A percentile compares a stretch with the other conserved stretches of the same genome.
Conservation (phyloP, 2,113 vertebrate genomes). For the Willisornis vidua region DNA sequence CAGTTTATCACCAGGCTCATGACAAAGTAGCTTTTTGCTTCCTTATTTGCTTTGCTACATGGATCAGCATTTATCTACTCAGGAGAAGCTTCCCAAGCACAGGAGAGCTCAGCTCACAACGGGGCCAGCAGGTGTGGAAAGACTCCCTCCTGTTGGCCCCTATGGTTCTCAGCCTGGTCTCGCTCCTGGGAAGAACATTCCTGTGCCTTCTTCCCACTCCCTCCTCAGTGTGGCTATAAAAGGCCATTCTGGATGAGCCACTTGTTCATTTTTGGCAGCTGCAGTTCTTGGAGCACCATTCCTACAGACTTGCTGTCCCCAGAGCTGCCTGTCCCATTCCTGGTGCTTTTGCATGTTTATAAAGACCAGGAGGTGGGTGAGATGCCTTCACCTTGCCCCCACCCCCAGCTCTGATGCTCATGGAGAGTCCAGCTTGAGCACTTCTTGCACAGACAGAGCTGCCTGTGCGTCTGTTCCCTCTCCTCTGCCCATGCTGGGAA, state of each 20-base stretch:
- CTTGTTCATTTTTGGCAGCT: not conserved
- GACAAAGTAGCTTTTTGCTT: not conserved
- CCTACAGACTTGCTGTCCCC: not conserved
- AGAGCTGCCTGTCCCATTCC: not conserved
- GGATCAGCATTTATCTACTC: not conserved
- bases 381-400: not conserved
- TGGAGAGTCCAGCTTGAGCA: not conserved
- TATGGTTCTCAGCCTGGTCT: not conserved
- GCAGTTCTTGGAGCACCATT: not conserved
- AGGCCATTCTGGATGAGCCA: not conserved
- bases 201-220: not conserved
- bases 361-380: not conserved
- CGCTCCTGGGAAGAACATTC: not conserved
- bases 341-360: not conserved
- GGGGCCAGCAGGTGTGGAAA: not conserved
- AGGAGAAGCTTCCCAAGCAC: not conserved
- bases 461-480: accelerated
- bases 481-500: not conserved
- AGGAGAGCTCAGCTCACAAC: not conserved
- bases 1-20: not conserved
- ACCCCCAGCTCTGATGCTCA: not conserved
- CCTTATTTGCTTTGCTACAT: not conserved
- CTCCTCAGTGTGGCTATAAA: accelerated
- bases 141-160: not conserved
- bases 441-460: not conserved